These are phyloP conservation scores for Daktulosphaira vitifoliae DNA, from an alignment of 1,140 invertebrate genomes.

Conservation along the genomic window DNA sequence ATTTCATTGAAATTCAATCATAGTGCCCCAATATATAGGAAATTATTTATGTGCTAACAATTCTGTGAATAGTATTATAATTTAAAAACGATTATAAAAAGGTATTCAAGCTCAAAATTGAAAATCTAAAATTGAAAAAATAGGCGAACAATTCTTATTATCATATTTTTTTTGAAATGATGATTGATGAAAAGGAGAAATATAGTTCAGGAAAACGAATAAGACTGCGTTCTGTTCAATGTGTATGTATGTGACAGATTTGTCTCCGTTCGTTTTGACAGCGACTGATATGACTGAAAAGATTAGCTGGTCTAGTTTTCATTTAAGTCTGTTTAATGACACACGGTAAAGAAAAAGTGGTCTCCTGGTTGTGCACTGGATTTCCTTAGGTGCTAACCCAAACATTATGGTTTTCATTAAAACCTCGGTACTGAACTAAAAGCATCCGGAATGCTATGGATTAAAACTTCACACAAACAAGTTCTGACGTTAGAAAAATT, in stretches of 20 bases:
- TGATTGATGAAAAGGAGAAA: conserved; percentile 18
- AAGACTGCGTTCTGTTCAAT: not conserved
- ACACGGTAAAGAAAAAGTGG: not conserved
- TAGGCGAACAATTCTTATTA: too few species aligned
- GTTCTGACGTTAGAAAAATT: not conserved
- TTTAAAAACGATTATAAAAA: too few species aligned
- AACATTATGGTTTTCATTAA: conserved; percentile 26
- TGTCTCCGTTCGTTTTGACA: conserved; percentile 21
- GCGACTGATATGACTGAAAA: conserved; percentile 25
- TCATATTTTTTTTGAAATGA: too few species aligned
- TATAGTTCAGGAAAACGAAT: not conserved
- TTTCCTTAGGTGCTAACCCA: not conserved
- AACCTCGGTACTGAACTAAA: conserved; percentile 16
- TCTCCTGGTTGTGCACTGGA: not conserved
- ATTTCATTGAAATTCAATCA: too few species aligned
- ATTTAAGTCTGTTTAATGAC: conserved; percentile 28
- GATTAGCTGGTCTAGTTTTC: conserved; percentile 32
- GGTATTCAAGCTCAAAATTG: too few species aligned
- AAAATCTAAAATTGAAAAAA: too few species aligned
- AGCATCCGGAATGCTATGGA: conserved; percentile 3
- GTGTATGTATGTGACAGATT: conserved; percentile 8
- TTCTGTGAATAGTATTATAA: too few species aligned
- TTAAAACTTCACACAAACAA: conserved; percentile 13
- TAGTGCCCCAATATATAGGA: too few species aligned
- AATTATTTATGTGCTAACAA: too few species aligned